A percentile compares a stretch with the other conserved stretches of the same genome.
Conservation (phyloP, 2,888 invertebrate species). For the Syrista parreyssii region DNA sequence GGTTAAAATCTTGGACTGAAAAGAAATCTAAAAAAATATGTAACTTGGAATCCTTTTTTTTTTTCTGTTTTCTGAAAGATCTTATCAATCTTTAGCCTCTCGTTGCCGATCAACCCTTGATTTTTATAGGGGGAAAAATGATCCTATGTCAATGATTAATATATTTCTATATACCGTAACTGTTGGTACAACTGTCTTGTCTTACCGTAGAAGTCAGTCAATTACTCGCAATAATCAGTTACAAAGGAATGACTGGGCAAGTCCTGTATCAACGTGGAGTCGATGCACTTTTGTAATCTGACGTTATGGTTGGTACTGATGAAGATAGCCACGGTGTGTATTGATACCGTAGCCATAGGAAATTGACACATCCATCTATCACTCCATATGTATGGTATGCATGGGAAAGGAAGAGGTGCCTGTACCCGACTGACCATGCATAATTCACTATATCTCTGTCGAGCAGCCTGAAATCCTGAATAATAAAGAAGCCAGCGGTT, state of each 20-base stretch:
- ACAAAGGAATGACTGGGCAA: not conserved
- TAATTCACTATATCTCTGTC: slow-evolving; percentile 58
- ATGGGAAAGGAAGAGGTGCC: slow-evolving; percentile 22
- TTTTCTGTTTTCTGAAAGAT: not conserved
- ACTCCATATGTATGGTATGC: slow-evolving; percentile 36
- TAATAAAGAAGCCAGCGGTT: slow-evolving; percentile 38
- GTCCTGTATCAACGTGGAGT: not conserved
- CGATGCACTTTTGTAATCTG: not conserved
- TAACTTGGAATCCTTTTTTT: no score
- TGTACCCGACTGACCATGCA: slow-evolving; percentile 51
- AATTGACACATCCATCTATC: slow-evolving; percentile 60
- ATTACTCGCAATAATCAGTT: not conserved
- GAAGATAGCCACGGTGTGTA: slow-evolving; percentile 44
- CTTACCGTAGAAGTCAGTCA: not conserved
- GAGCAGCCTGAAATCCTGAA: slow-evolving; percentile 57
- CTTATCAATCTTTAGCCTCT: not conserved
- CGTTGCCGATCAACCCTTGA: not conserved
- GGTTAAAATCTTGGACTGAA: not conserved
- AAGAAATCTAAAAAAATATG: not conserved
- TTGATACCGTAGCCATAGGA: slow-evolving; percentile 48
- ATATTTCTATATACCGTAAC: not conserved
- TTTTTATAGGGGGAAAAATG: not conserved
- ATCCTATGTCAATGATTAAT: not conserved
- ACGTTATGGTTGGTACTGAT: slow-evolving; percentile 34
- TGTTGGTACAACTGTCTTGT: not conserved